Base-by-base conservation (phyloP, 2,888 invertebrate genomes). In the Dioctria linearis region DNA sequence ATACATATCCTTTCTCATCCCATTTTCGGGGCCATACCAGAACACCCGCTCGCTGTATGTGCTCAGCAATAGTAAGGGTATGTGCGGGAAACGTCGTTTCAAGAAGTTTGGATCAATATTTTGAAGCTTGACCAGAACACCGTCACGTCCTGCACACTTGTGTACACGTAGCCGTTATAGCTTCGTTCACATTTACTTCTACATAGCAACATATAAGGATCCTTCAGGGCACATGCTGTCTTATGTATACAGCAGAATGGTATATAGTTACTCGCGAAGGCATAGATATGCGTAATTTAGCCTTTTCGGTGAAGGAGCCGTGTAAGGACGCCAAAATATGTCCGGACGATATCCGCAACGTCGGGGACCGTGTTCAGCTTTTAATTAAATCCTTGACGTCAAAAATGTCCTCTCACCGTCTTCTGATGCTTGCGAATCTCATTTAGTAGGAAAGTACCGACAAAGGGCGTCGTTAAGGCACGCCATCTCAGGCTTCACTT, bases 41-140 rank as follows among this genome's bases (percentile, higher is more conserved):
- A 25, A 2, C 25, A 2, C 25, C 25, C 66, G 25, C 67, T 42
- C 57, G 51, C 79, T 79, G 66, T 79, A 67, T 79, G 25, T 79
- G 67, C 66, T 66, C 67, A 25, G 51, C 54, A 6, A 46, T 11
- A 76, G 40, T 39, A 43, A 79, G 43, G 79, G 63, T 75, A 76
- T 76, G 66, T 75, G 79, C 59, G 78, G 66, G 73, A 71, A 81
- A 80, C 82, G 80, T 80, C 79, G 79, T 81, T 82, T 82, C 81
- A 82, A 82, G 82, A 82, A 82, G 82, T 83, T 82, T 81, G 82
- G 82, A 83, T 83, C 83, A 83, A 83, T 83, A 83, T 82, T 83
- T 83, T 83, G 81, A 83, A 82, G 82, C 81, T 83, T 83, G 83
- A 83, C 83, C 83, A 83, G 81, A 83, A 82, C 83, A 83, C 82